Evolutionary conservation across 2,888 invertebrate genomes (phyloP).

Genomic region (Yponomeuta cagnagella): DNA sequence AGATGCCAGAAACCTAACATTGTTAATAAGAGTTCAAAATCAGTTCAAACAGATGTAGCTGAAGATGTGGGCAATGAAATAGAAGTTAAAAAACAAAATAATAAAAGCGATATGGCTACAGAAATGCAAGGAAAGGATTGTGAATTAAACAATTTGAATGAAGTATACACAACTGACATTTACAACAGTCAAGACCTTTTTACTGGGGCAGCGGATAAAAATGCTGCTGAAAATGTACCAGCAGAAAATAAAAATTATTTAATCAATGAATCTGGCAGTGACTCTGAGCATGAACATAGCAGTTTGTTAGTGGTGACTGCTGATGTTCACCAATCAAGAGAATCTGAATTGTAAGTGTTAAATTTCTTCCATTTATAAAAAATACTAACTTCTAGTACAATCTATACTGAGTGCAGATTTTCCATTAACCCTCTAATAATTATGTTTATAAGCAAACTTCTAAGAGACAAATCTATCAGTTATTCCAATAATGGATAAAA

Average conservation of each 20-base stretch:
- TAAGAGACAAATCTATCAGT: too few species aligned
- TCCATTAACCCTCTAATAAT: too few species aligned
- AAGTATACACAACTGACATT: not conserved
- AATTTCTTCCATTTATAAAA: not conserved
- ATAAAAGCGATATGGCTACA: not conserved
- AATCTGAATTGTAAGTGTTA: conserved; percentile 10
- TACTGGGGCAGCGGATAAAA: conserved; percentile 16
- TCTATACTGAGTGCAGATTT: too few species aligned
- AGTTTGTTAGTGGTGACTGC: not conserved
- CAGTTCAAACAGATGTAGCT: conserved; percentile 43
- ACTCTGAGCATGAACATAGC: conserved; percentile 12
- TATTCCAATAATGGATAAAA: too few species aligned
- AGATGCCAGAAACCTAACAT: conserved; percentile 24
- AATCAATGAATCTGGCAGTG: conserved; percentile 9
- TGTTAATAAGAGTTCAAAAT: conserved; percentile 28
- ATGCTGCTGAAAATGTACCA: not conserved
- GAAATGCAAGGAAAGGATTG: not conserved
- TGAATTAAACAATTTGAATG: not conserved
- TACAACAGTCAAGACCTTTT: conserved; percentile 33
- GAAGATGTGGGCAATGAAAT: conserved; percentile 17
- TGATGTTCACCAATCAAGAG: conserved; percentile 6
- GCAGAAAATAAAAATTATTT: not conserved
- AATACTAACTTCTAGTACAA: too few species aligned
- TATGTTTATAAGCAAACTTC: too few species aligned
- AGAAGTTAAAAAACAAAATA: not conserved